Percentiles rank a stretch among this genome's conserved stretches.
These are phyloP conservation scores for Tetragonisca angustula DNA, from an alignment of 2,888 invertebrate species.

Conservation along the genomic window DNA sequence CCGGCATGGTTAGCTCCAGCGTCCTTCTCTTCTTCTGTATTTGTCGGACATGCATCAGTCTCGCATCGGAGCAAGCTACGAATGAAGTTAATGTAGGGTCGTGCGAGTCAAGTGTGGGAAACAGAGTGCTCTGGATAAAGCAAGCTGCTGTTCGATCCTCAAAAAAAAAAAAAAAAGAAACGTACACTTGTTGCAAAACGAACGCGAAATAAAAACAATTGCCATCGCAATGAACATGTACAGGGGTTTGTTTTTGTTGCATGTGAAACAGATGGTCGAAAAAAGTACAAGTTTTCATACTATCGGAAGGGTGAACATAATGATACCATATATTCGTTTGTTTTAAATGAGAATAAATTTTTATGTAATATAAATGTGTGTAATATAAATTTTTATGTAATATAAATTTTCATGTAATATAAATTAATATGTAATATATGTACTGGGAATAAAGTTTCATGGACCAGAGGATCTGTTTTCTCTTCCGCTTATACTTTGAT, in stretches of 20 bases:
- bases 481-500: background rate
- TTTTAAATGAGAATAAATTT: background rate
- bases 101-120: constrained; percentile 82
- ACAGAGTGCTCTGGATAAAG: constrained; percentile 51
- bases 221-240: constrained; percentile 8
- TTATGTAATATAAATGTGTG: too few relatives aligned
- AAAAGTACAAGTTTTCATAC: background rate
- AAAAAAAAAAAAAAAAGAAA: constrained; percentile 1
- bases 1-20: constrained; percentile 60
- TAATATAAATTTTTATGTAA: background rate
- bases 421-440: too few relatives aligned
- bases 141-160: constrained; percentile 12
- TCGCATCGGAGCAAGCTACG: constrained; percentile 76
- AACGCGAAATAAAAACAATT: constrained; percentile 28
- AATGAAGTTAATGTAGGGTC: constrained; percentile 79
- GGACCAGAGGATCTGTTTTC: too few relatives aligned
- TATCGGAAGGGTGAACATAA: background rate
- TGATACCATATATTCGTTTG: background rate
- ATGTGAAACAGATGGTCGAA: constrained; percentile 15
- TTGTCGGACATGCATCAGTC: constrained; percentile 79
- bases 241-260: background rate
- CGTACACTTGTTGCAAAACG: constrained; percentile 18
- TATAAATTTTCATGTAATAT: background rate
- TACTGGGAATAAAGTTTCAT: background rate
- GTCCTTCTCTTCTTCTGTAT: constrained; percentile 61